Conservation (phyloP, 2,113 vertebrate species). For the Sardina pilchardus region DNA sequence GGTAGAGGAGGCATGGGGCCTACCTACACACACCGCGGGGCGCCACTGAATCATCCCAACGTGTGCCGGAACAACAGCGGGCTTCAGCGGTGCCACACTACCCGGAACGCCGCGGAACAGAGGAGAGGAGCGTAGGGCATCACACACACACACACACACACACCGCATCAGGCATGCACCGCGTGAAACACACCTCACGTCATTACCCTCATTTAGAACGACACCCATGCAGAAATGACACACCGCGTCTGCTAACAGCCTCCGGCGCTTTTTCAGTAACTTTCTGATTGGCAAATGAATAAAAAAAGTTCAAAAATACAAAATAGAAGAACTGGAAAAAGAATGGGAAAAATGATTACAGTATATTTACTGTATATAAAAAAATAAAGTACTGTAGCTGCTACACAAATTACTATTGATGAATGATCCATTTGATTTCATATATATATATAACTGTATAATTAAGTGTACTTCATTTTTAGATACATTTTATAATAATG, state of each 20-base stretch:
- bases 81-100: neutral
- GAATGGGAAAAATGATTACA: too few species aligned
- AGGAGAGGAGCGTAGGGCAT: neutral
- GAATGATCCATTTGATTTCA: too few species aligned
- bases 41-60: neutral
- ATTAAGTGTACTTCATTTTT: neutral
- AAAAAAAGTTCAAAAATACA: too few species aligned
- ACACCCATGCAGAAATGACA: neutral
- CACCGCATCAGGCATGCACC: neutral
- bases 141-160: neutral
- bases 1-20: neutral
- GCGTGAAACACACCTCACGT: neutral
- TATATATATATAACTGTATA: too few species aligned
- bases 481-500: neutral
- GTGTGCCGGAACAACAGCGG: neutral
- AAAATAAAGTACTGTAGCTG: too few species aligned
- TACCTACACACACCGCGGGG: neutral
- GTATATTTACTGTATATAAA: too few species aligned
- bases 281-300: too few species aligned
- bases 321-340: too few species aligned
- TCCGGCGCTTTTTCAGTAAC: too few species aligned
- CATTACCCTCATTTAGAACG: neutral
- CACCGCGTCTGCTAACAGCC: too few species aligned
- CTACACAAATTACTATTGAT: too few species aligned
- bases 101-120: neutral